phyloP scores from a whole-genome alignment of 1,140 invertebrate species.

The Cepaea nemoralis region DNA sequence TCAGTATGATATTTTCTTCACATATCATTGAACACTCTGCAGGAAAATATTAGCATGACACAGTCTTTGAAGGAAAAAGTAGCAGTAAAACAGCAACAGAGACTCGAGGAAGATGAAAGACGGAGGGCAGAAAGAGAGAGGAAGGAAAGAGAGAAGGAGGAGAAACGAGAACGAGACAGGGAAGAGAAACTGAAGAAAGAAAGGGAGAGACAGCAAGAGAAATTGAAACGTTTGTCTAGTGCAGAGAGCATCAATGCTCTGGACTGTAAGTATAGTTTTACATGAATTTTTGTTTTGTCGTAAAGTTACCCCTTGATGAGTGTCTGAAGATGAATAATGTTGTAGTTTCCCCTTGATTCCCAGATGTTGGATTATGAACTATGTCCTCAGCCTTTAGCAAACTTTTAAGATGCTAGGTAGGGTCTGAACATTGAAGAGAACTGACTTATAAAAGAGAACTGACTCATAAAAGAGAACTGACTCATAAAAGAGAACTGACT shows the following conservation, averaged over 20 bases:
- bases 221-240: slow-evolving; percentile 59
- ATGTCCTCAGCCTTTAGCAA: no score
- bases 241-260: slow-evolving; percentile 58
- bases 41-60: slow-evolving; percentile 38
- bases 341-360: no score
- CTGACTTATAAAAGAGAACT: no score
- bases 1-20: not conserved
- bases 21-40: not conserved
- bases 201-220: slow-evolving; percentile 65
- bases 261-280: slow-evolving; percentile 54
- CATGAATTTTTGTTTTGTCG: no score
- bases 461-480: no score
- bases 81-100: slow-evolving; percentile 52
- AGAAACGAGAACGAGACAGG: slow-evolving; percentile 65
- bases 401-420: no score
- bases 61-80: slow-evolving; percentile 44
- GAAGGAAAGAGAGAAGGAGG: slow-evolving; percentile 55
- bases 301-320: no score
- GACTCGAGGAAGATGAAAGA: slow-evolving; percentile 59
- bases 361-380: no score
- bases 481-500: no score
- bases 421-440: no score
- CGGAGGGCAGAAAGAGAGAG: slow-evolving; percentile 54
- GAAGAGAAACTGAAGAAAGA: slow-evolving; percentile 66
- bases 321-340: no score